phyloP scores from a whole-genome alignment of 2,113 vertebrate genomes.

The Callochromis pleurospilus region DNA sequence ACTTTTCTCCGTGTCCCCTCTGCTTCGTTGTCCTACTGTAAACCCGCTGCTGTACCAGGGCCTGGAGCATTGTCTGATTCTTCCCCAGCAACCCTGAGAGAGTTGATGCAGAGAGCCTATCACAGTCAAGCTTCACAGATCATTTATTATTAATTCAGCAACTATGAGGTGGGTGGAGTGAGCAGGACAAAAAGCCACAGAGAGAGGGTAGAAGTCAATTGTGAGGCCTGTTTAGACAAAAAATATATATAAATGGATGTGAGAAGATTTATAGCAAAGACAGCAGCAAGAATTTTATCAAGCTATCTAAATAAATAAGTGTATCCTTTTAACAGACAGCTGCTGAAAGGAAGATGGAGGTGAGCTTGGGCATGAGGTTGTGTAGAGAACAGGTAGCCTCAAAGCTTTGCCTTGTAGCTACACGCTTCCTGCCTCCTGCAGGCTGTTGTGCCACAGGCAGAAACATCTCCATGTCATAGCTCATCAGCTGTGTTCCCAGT shows the following conservation, averaged over 20 bases:
- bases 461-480: constrained; percentile 3
- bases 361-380: neutral
- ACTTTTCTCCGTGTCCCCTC: neutral
- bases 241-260: accelerated
- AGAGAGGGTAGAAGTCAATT: neutral
- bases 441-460: constrained; percentile 30
- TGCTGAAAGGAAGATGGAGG: neutral
- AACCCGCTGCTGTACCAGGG: neutral
- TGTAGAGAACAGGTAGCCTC: neutral
- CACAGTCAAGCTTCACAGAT: constrained; percentile 32
- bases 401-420: constrained; percentile 9
- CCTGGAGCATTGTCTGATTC: constrained; percentile 18
- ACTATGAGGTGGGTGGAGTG: constrained; percentile 2
- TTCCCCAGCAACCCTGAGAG: constrained; percentile 5
- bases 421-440: constrained; percentile 7
- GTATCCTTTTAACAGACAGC: neutral
- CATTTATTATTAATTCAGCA: constrained; percentile 56
- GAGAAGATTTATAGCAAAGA: neutral
- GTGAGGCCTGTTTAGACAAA: neutral
- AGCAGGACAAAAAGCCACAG: neutral
- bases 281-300: neutral
- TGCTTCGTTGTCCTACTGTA: neutral
- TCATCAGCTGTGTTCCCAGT: neutral
- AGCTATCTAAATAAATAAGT: neutral
- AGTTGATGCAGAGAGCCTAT: constrained; percentile 24